Evolutionary conservation across 2,888 invertebrate genomes (phyloP).

Genomic region (Drosophila mulleri): DNA sequence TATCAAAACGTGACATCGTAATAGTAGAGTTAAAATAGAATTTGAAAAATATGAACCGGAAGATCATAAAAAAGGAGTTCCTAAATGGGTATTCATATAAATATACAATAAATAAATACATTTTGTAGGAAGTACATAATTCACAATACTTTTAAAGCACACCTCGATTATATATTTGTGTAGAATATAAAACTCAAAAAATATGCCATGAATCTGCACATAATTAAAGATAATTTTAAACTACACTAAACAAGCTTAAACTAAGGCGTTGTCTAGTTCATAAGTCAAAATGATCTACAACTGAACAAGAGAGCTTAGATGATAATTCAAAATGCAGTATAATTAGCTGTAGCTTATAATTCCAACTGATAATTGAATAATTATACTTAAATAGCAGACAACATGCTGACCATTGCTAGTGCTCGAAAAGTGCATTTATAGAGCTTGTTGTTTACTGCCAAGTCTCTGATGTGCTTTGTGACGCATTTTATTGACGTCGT

Average conservation of each 20-base stretch:
- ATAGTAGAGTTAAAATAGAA: too few relatives aligned
- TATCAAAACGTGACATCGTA: too few relatives aligned
- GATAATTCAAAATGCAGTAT: not conserved
- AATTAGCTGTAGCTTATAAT: not conserved
- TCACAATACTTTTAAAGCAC: not conserved
- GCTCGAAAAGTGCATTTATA: constrained; percentile 36
- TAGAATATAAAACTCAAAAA: not conserved
- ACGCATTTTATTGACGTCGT: constrained; percentile 65
- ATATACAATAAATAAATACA: too few relatives aligned
- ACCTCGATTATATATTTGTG: not conserved
- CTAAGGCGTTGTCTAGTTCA: not conserved
- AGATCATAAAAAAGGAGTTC: too few relatives aligned
- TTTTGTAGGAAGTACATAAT: too few relatives aligned
- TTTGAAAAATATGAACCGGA: too few relatives aligned
- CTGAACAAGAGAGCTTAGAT: not conserved
- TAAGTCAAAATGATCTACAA: not conserved
- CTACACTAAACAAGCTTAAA: not conserved
- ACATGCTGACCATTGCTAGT: constrained; percentile 39
- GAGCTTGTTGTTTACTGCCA: constrained; percentile 68
- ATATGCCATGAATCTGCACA: not conserved
- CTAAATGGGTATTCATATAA: too few relatives aligned
- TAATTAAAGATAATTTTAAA: not conserved
- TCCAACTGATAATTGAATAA: constrained; percentile 4
- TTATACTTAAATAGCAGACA: not conserved
- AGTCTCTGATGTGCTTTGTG: constrained; percentile 16